These are phyloP conservation scores for Oncopodura yosiiana DNA, from an alignment of 1,140 invertebrate genomes.

Conservation along the genomic window DNA sequence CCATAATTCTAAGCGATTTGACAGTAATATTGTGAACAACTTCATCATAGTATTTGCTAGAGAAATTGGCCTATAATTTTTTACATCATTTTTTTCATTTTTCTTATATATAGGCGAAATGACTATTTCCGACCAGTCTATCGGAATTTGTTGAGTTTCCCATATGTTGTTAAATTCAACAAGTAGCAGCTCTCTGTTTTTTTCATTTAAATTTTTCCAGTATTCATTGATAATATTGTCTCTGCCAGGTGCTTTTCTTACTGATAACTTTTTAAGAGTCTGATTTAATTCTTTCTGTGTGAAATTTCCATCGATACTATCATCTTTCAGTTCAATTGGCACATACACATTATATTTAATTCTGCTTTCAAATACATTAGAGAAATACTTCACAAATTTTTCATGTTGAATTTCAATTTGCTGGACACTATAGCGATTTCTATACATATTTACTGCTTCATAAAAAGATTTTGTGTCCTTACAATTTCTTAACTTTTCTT, in stretches of 20 bases:
- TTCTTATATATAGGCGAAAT: constrained; percentile 21
- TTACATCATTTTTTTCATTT: constrained; percentile 1
- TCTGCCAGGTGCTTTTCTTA: constrained; percentile 28
- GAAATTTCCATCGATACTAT: too few species aligned
- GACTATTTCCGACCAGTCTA: not conserved
- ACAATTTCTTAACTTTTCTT: too few species aligned
- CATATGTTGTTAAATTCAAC: constrained; percentile 1
- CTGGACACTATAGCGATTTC: too few species aligned
- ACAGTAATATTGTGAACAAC: constrained; percentile 14
- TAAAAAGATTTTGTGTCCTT: too few species aligned
- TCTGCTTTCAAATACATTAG: too few species aligned
- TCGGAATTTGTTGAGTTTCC: not conserved
- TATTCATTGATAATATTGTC: constrained; percentile 31
- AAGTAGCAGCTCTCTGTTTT: not conserved
- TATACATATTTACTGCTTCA: too few species aligned
- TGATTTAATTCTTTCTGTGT: not conserved
- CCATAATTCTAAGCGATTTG: constrained; percentile 1
- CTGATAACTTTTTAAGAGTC: constrained; percentile 24
- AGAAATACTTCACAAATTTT: too few species aligned
- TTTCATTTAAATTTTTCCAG: constrained; percentile 13
- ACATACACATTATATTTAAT: too few species aligned
- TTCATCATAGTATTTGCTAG: constrained; percentile 15
- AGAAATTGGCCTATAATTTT: constrained; percentile 19
- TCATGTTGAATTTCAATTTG: too few species aligned
- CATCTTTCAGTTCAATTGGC: too few species aligned